Evolutionary conservation across 1,140 invertebrate species (phyloP).

Genomic region (Streblospio benedicti): DNA sequence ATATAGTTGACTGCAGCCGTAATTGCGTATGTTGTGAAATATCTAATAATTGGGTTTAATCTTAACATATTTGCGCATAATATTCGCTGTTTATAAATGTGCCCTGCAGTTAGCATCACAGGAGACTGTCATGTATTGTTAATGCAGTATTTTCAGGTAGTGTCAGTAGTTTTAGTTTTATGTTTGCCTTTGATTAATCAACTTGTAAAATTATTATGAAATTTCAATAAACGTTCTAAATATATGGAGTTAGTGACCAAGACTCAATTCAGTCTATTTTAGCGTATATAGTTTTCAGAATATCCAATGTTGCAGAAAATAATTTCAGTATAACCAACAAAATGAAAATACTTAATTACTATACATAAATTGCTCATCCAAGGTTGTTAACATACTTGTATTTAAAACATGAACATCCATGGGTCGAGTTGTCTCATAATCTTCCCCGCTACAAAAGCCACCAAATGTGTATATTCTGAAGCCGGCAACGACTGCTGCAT

Average conservation of each 20-base stretch:
- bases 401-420: conserved; percentile 84
- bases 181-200: too few relatives aligned
- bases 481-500: conserved; percentile 75
- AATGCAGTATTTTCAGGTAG: too few relatives aligned
- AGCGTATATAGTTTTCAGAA: background rate
- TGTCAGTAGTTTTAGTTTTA: conserved; percentile 10
- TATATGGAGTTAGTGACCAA: conserved; percentile 1
- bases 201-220: too few relatives aligned
- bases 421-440: conserved; percentile 59
- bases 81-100: too few relatives aligned
- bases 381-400: conserved; percentile 55
- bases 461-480: conserved; percentile 82
- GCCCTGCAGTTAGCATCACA: too few relatives aligned
- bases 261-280: background rate
- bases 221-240: too few relatives aligned
- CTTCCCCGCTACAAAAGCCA: conserved; percentile 69
- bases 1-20: too few relatives aligned
- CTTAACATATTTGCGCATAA: too few relatives aligned
- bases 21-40: too few relatives aligned
- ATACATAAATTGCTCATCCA: too few relatives aligned
- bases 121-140: too few relatives aligned
- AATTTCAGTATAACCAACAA: background rate
- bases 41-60: too few relatives aligned
- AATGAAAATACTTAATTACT: background rate
- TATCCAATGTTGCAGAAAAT: background rate